Evolutionary conservation across 92 coral and sea anemone genomes (phyloP).

Genomic region (Paragorgia papillata): DNA sequence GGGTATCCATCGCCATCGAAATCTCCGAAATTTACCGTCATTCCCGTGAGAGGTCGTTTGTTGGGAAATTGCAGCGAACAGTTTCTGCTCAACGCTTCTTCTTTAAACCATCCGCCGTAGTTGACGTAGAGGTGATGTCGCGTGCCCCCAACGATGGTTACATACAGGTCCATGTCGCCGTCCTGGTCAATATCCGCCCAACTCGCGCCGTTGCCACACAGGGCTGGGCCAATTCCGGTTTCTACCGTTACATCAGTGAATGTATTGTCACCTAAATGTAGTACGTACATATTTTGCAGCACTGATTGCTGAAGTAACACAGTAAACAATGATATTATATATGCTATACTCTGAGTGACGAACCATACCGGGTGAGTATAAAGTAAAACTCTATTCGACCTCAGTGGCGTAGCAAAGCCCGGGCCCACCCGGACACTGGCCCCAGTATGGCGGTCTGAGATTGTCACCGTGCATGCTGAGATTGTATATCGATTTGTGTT

Average conservation of each 20-base stretch:
- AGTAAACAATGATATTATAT: too few species aligned
- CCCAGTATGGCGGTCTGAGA: too few species aligned
- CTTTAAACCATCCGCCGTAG: slow-evolving; percentile 72
- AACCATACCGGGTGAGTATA: too few species aligned
- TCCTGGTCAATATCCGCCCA: slow-evolving; percentile 96
- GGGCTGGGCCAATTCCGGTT: slow-evolving; percentile 79
- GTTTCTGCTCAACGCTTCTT: slow-evolving; percentile 81
- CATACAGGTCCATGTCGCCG: slow-evolving; percentile 93
- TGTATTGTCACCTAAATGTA: slow-evolving; percentile 73
- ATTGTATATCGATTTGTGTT: too few species aligned
- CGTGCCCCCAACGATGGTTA: slow-evolving; percentile 81
- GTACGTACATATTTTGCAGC: not conserved
- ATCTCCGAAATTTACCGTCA: slow-evolving; percentile 94
- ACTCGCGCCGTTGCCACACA: slow-evolving; percentile 89
- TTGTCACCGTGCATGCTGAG: too few species aligned
- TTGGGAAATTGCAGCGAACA: slow-evolving; percentile 79
- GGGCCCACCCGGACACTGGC: too few species aligned
- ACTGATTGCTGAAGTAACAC: too few species aligned
- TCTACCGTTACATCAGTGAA: slow-evolving; percentile 81
- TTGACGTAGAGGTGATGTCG: slow-evolving; percentile 87
- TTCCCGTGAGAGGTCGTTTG: slow-evolving; percentile 82
- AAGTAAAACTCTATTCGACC: too few species aligned
- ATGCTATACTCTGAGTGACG: too few species aligned
- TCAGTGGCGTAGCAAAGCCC: too few species aligned
- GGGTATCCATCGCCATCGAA: slow-evolving; percentile 84